phyloP scores from a whole-genome alignment of 2,888 invertebrate genomes.

The Colostygia pectinataria region DNA sequence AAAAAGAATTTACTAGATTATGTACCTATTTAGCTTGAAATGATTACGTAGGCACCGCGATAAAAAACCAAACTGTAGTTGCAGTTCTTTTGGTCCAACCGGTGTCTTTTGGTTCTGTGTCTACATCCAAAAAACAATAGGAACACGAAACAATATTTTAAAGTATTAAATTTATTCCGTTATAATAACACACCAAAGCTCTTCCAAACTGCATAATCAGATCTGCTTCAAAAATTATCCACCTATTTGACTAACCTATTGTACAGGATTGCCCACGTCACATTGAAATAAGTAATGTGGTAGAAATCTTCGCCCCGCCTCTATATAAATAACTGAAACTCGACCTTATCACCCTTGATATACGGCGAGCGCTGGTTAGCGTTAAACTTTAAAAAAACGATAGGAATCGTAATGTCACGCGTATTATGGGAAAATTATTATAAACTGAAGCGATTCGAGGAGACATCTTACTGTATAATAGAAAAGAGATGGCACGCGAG shows the following conservation, averaged over 20 bases:
- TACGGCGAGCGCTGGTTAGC: not conserved
- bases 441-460: conserved; percentile 50
- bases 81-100: too few species aligned
- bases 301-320: not conserved
- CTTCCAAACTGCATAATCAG: conserved; percentile 14
- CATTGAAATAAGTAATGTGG: conserved; percentile 5
- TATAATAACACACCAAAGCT: not conserved
- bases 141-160: too few species aligned
- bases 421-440: conserved; percentile 65
- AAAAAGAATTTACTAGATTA: too few species aligned
- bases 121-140: too few species aligned
- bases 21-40: too few species aligned
- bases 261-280: conserved; percentile 33
- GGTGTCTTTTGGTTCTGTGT: too few species aligned
- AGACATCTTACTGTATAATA: conserved; percentile 36
- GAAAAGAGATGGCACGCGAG: conserved; percentile 33
- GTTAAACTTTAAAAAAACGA: conserved; percentile 7
- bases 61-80: too few species aligned
- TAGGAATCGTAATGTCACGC: conserved; percentile 38
- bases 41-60: too few species aligned
- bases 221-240: conserved; percentile 19
- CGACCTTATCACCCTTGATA: conserved; percentile 4
- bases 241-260: conserved; percentile 23
- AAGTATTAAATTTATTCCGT: too few species aligned
- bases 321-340: not conserved